Conservation (phyloP, 2,797 vertebrate genomes). For the Cossypha caffra region DNA sequence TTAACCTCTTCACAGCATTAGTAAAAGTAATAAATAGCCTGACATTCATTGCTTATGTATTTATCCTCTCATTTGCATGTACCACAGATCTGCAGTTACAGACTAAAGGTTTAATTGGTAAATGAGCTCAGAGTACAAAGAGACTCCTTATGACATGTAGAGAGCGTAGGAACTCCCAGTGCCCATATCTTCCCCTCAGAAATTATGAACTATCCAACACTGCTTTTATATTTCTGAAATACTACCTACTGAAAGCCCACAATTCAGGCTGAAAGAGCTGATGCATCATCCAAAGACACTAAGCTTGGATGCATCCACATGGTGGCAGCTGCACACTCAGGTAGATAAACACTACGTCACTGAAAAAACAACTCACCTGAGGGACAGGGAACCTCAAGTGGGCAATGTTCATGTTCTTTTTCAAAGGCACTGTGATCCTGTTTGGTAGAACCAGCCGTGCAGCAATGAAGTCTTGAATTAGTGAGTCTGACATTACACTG, state of each 20-base stretch:
- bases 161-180: not conserved
- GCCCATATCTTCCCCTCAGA: fast-evolving
- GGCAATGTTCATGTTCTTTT: slow-evolving; percentile 89
- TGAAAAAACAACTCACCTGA: slow-evolving; percentile 77
- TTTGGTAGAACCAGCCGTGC: slow-evolving; percentile 93
- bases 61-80: not conserved
- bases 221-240: not conserved
- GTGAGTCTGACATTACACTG: slow-evolving; percentile 87
- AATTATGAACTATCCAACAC: not conserved
- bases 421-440: slow-evolving; percentile 90
- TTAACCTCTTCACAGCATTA: not conserved
- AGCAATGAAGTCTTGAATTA: slow-evolving; percentile 90
- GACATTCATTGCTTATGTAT: not conserved
- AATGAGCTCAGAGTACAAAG: not conserved
- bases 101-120: not conserved
- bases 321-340: fast-evolving
- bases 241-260: not conserved
- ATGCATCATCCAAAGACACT: not conserved
- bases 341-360: not conserved
- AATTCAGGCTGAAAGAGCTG: not conserved
- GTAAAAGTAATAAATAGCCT: not conserved
- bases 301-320: not conserved
- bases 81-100: not conserved
- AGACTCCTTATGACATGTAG: not conserved
- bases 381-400: slow-evolving; percentile 91